These are phyloP conservation scores for Lordiphosa stackelbergi DNA, from an alignment of 1,140 invertebrate genomes.

Conservation along the genomic window DNA sequence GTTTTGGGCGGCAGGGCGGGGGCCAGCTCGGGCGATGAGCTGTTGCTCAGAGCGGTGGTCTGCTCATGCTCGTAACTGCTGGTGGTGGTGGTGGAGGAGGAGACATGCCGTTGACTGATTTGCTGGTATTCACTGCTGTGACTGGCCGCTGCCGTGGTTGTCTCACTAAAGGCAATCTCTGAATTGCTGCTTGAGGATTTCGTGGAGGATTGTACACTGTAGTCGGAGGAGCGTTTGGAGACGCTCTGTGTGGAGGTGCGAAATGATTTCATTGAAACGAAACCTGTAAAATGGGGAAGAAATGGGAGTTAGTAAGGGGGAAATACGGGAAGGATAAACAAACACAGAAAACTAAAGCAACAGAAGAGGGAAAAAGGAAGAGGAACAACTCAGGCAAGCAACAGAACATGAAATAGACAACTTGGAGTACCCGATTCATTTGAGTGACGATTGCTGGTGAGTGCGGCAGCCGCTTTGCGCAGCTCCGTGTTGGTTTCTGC, in stretches of 20 bases:
- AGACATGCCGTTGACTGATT: slow-evolving; percentile 33
- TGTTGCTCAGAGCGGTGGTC: slow-evolving; percentile 5
- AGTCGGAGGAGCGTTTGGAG: slow-evolving; percentile 80
- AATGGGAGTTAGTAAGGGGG: neutral
- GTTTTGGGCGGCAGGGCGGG: slow-evolving; percentile 83
- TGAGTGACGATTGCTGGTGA: slow-evolving; percentile 71
- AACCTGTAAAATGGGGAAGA: slow-evolving; percentile 78
- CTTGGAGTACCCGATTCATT: slow-evolving; percentile 73
- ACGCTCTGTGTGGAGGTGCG: slow-evolving; percentile 82
- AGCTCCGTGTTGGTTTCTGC: slow-evolving; percentile 58
- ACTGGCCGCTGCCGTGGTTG: slow-evolving; percentile 31
- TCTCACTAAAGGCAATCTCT: slow-evolving; percentile 52
- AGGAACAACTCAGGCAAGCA: slow-evolving; percentile 3
- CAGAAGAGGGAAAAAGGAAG: neutral
- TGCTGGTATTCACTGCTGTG: slow-evolving; percentile 41
- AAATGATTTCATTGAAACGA: slow-evolving; percentile 84
- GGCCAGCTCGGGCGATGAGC: slow-evolving; percentile 73
- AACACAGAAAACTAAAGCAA: no score
- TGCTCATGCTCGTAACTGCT: slow-evolving; percentile 38
- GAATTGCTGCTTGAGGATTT: slow-evolving; percentile 72
- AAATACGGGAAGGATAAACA: no score
- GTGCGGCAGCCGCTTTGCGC: slow-evolving; percentile 48
- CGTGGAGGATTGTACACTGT: slow-evolving; percentile 78
- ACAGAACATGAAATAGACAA: slow-evolving; percentile 11
- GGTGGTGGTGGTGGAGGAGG: slow-evolving; percentile 28